Evolutionary conservation across 2,888 invertebrate species (phyloP).

Genomic region (Troides helena): DNA sequence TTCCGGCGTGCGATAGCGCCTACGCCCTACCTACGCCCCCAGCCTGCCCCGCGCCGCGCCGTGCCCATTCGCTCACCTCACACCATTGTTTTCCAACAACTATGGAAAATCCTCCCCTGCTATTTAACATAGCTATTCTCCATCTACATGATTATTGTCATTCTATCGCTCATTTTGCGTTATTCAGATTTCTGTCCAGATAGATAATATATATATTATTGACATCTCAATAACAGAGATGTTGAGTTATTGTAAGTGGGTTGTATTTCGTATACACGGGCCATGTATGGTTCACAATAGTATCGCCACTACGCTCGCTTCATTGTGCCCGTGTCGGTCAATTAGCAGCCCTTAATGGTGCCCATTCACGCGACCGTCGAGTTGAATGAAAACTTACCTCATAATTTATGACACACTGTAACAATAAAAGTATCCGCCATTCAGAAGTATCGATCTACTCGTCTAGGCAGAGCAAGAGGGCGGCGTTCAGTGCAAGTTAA

Average conservation of each 20-base stretch:
- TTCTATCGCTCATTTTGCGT: neutral
- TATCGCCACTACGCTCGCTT: constrained; percentile 51
- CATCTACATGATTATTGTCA: too few species aligned
- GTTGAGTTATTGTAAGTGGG: neutral
- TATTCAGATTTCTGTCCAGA: neutral
- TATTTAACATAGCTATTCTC: neutral
- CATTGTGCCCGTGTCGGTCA: constrained; percentile 56
- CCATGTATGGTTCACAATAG: constrained; percentile 41
- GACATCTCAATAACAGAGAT: neutral
- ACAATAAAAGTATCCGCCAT: constrained; percentile 41
- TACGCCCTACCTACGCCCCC: constrained; percentile 42
- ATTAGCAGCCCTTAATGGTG: constrained; percentile 70
- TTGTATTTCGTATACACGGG: constrained; percentile 31
- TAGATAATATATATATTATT: neutral
- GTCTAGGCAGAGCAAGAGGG: constrained; percentile 37
- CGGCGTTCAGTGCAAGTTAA: neutral
- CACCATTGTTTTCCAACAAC: constrained; percentile 19
- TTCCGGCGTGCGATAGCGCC: constrained; percentile 56
- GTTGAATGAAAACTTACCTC: constrained; percentile 54
- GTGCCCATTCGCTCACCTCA: constrained; percentile 9
- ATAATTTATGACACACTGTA: constrained; percentile 45
- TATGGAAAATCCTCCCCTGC: neutral
- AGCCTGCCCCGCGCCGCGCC: constrained; percentile 23
- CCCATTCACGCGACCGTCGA: constrained; percentile 61
- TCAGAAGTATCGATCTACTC: constrained; percentile 36